Evolutionary conservation across 1,140 invertebrate genomes (phyloP).

Genomic region (Megalonaias nervosa): DNA sequence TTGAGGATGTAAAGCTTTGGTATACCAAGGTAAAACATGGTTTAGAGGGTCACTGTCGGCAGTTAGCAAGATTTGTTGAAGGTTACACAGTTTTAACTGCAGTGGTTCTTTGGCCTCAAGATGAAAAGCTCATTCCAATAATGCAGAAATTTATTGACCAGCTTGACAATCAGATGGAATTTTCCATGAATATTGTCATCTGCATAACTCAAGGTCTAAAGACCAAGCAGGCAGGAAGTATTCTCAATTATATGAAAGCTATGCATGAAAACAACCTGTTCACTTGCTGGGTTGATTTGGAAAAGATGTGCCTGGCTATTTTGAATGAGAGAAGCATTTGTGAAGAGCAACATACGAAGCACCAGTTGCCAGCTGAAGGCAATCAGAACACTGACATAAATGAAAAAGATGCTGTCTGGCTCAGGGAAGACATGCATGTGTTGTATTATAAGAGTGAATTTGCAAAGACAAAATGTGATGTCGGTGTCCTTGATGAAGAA

Average conservation of each 20-base stretch:
- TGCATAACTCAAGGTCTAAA: slow-evolving; percentile 12
- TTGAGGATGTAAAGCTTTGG: slow-evolving; percentile 29
- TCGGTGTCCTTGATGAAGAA: slow-evolving; percentile 38
- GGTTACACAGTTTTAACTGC: slow-evolving; percentile 44
- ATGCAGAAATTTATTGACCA: slow-evolving; percentile 38
- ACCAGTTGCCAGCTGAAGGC: slow-evolving; percentile 9
- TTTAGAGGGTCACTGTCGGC: slow-evolving; percentile 31
- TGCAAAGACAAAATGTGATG: slow-evolving; percentile 17
- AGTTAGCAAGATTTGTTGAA: slow-evolving; percentile 36
- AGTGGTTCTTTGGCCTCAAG: slow-evolving; percentile 40
- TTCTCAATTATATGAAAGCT: slow-evolving; percentile 2
- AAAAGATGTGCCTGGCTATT: slow-evolving; percentile 1
- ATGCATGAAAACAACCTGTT: slow-evolving; percentile 20
- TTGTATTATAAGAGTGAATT: slow-evolving; percentile 40
- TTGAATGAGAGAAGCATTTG: slow-evolving; percentile 5
- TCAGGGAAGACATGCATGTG: slow-evolving; percentile 48
- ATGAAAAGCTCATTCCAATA: slow-evolving; percentile 15
- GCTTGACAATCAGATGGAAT: slow-evolving; percentile 23
- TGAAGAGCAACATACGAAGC: slow-evolving; percentile 1
- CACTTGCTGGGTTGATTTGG: slow-evolving; percentile 13
- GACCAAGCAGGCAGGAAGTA: slow-evolving; percentile 3
- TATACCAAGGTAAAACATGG: slow-evolving; percentile 25
- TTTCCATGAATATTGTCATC: slow-evolving; percentile 29
- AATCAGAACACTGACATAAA: slow-evolving; percentile 10
- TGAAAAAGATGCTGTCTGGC: slow-evolving; percentile 39